Evolutionary conservation across 1,140 invertebrate genomes (phyloP).

Genomic region (Brachionus plicatilis): DNA sequence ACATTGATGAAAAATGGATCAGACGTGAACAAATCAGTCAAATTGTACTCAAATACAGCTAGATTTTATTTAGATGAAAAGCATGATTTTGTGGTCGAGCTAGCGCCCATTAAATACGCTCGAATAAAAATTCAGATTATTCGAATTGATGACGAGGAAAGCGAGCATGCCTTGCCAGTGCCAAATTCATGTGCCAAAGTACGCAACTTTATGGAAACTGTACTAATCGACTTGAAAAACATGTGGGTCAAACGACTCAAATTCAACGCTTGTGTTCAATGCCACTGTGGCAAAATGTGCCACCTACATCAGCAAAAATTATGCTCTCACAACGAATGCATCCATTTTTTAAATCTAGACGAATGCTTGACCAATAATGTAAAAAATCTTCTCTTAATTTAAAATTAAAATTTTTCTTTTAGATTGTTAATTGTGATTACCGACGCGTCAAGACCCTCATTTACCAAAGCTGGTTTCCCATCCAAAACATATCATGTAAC

Average conservation of each 20-base stretch:
- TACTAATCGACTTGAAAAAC: conserved; percentile 51
- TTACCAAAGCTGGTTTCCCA: conserved; percentile 54
- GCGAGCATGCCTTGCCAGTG: conserved; percentile 41
- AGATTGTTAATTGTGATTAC: conserved; percentile 56
- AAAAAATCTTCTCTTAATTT: conserved; percentile 34
- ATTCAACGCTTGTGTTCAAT: conserved; percentile 51
- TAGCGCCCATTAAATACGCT: conserved; percentile 45
- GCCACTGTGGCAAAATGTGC: conserved; percentile 54
- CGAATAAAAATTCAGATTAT: conserved; percentile 45
- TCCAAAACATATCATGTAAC: conserved; percentile 43
- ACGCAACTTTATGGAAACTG: conserved; percentile 55
- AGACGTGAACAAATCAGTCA: conserved; percentile 44
- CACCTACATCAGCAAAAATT: conserved; percentile 46
- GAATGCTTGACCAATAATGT: conserved; percentile 57
- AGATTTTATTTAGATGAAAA: conserved; percentile 50
- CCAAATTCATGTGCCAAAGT: conserved; percentile 49
- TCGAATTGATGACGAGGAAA: conserved; percentile 17
- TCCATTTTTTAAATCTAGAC: conserved; percentile 57
- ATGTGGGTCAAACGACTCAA: conserved; percentile 55
- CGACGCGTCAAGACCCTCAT: conserved; percentile 54
- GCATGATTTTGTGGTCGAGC: conserved; percentile 52
- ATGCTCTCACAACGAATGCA: conserved; percentile 50
- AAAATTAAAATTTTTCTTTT: conserved; percentile 27
- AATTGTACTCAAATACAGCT: conserved; percentile 44
- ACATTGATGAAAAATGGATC: conserved; percentile 45